Evolutionary conservation across 1,140 invertebrate genomes (phyloP).

Genomic region (Araneus ventricosus): DNA sequence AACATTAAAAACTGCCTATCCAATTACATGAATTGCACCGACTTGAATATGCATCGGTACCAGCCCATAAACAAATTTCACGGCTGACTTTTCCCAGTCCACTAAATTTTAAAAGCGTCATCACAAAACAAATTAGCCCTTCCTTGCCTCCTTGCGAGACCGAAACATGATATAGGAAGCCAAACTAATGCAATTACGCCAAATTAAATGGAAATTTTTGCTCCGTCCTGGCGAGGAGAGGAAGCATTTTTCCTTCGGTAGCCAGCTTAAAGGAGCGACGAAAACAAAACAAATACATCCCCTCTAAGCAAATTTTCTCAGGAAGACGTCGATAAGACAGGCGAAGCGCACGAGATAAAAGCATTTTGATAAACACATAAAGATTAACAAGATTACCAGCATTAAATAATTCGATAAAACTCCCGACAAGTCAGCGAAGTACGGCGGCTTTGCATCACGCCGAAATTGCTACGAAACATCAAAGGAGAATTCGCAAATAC

Average conservation of each 20-base stretch:
- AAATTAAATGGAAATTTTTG: background rate
- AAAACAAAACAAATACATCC: background rate
- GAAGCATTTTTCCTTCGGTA: background rate
- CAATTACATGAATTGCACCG: no score
- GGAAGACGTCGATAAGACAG: constrained; percentile 9
- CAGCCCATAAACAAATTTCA: no score
- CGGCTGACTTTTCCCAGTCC: no score
- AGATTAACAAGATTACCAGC: constrained; percentile 55
- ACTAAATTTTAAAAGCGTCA: background rate
- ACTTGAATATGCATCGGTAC: no score
- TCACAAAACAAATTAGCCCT: background rate
- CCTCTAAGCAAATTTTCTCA: background rate
- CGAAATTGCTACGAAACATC: background rate
- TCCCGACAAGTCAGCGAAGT: background rate
- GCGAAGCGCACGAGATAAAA: constrained; percentile 9
- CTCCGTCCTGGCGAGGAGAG: background rate
- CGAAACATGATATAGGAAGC: background rate
- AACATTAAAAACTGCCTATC: no score
- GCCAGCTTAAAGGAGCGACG: background rate
- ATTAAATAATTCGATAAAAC: constrained; percentile 49
- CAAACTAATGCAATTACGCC: background rate
- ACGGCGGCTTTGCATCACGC: background rate
- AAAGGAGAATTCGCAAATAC: background rate
- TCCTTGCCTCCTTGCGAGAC: background rate
- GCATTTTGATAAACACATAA: constrained; percentile 22